Evolutionary conservation across 64 coral and sea anemone genomes (phyloP), one percentile per base, ranked within the genome.

Genomic region (Actinia equina): DNA sequence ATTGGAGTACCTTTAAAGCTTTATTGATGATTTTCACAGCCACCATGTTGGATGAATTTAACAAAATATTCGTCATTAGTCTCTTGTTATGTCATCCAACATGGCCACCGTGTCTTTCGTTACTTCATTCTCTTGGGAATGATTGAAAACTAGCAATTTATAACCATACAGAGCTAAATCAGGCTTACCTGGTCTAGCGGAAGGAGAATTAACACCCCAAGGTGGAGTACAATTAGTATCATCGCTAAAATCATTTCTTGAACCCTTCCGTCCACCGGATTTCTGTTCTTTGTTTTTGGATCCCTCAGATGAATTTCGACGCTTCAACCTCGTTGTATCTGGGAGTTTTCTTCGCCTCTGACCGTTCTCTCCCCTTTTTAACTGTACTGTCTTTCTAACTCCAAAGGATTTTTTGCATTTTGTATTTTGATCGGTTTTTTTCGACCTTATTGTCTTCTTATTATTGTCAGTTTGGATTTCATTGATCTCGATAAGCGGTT

Each of bases 401-500:
- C 83, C 83, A 42, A 85, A 16, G 2, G 83, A 85, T 27, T 85
- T 85, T 42, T 85, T 85, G 55, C 44, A 15, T 0, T 85, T 85
- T 27, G 9, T 8, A 43, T 18, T 43, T 44, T 15, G 10, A 2
- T 25, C 30, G 55, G 51, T 27, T 4, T 85, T 85, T 85, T 15
- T 74, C 20, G 42, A 1, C 15, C 55, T 7, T 0, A 57, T 16
- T 49, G 46, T 6, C 55, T 57, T 74, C 69, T 74, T 74, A 1
- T 74, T 14, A 12, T 37, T 11, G 10, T 41, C 23, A 17, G 83
- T 57, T 63, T 63, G n/a, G 17, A 7, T 44, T 85, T 85, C 83
- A 55, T 85, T 62, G 17, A 85, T 17, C 16, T 85, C 59, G 23
- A 85, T 85, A 30, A 85, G 83, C 4, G 83, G 83, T 85, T 85